Conservation (phyloP, 30 jellyfish, hydroid and myxozoan genomes). For the Cassiopea xamachana region DNA sequence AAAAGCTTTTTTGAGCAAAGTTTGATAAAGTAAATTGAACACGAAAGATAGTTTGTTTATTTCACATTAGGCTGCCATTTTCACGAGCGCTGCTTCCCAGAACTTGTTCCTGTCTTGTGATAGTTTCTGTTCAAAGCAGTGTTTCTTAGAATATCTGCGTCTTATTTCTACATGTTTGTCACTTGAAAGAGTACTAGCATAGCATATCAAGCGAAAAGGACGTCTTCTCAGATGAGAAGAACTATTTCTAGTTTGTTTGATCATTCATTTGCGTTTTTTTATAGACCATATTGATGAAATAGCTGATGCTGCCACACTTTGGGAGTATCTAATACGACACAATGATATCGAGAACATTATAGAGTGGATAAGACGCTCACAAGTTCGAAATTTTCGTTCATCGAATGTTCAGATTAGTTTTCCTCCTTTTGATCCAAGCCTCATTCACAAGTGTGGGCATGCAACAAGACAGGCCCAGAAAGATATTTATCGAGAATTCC, state of each 20-base stretch:
- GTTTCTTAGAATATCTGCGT: no score
- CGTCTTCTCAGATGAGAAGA: neutral
- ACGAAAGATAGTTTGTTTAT: no score
- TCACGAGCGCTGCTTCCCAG: no score
- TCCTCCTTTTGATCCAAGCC: constrained; percentile 63
- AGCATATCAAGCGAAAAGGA: no score
- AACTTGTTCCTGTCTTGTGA: no score
- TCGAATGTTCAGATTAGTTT: neutral
- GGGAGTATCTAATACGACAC: constrained; percentile 66
- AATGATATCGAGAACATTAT: constrained; percentile 34
- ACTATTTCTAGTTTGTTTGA: neutral
- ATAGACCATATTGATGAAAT: constrained; percentile 20
- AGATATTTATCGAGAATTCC: constrained; percentile 12
- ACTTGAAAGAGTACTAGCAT: no score
- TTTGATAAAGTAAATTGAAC: no score
- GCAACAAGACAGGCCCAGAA: constrained; percentile 41
- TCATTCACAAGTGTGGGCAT: constrained; percentile 21
- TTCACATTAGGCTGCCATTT: no score
- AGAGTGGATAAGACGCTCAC: constrained; percentile 33
- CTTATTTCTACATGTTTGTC: no score
- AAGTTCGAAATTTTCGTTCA: neutral
- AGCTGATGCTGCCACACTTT: constrained; percentile 40
- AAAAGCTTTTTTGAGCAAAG: no score
- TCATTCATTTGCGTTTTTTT: neutral
- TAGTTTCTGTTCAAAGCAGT: no score